A percentile compares a stretch with the other conserved stretches of the same genome.
phyloP scores from a whole-genome alignment of 1,140 invertebrate genomes.

The Macrotrachela quadricornifera region DNA sequence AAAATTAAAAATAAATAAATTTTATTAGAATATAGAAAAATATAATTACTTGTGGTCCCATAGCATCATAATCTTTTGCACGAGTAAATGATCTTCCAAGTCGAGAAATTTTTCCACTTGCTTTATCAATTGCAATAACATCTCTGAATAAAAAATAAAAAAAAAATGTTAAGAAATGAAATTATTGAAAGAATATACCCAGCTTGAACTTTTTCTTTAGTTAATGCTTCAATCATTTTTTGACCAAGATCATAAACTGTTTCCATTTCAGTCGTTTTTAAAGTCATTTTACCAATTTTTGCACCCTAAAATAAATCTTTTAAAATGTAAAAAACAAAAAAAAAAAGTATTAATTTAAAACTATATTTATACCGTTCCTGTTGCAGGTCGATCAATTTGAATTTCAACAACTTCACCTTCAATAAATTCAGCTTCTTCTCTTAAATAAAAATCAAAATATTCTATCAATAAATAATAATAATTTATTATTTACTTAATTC shows the following conservation, averaged over 20 bases:
- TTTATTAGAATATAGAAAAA: background rate
- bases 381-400: constrained; percentile 76
- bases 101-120: constrained; percentile 83
- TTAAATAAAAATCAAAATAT: constrained; percentile 22
- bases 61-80: constrained; percentile 90
- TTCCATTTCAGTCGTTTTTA: constrained; percentile 99
- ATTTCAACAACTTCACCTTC: constrained; percentile 96
- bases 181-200: constrained; percentile 23
- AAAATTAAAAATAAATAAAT: constrained; percentile 9
- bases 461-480: background rate
- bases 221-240: constrained; percentile 91
- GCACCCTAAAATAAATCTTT: constrained; percentile 44
- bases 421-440: constrained; percentile 91
- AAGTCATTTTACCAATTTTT: constrained; percentile 67
- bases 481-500: constrained; percentile 57
- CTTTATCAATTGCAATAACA: constrained; percentile 90
- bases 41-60: constrained; percentile 51
- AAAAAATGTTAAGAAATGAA: background rate
- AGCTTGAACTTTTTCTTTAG: constrained; percentile 68
- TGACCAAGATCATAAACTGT: constrained; percentile 92
- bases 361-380: constrained; percentile 42
- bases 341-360: no score
- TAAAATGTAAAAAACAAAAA: no score
- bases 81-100: constrained; percentile 80
- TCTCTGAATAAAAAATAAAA: constrained; percentile 41